Percentiles rank a stretch among this genome's conserved stretches.
phyloP scores from a whole-genome alignment of 2,113 vertebrate species.

The Hyla sarda region DNA sequence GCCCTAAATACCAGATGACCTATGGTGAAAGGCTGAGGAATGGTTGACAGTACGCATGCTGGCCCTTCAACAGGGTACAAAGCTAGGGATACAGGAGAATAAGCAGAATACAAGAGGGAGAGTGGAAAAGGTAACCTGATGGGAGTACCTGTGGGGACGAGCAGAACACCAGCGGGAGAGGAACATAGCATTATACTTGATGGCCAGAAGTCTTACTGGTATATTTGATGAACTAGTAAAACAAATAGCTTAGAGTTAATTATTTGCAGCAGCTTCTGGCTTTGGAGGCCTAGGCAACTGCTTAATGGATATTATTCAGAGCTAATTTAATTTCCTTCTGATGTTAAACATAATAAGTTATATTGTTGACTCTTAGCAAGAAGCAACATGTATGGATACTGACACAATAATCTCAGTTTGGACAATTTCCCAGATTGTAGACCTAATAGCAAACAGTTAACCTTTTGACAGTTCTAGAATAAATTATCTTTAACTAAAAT shows the following conservation, averaged over 20 bases:
- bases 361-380: constrained; percentile 6
- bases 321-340: neutral
- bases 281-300: neutral
- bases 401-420: constrained; percentile 19
- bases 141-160: too few relatives aligned
- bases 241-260: neutral
- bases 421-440: constrained; percentile 33
- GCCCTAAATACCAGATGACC: too few relatives aligned
- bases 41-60: too few relatives aligned
- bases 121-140: too few relatives aligned
- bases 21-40: too few relatives aligned
- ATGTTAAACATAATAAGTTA: neutral
- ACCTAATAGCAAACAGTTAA: constrained; percentile 32
- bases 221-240: neutral
- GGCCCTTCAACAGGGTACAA: too few relatives aligned
- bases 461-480: constrained; percentile 23
- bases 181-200: too few relatives aligned
- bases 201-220: too few relatives aligned
- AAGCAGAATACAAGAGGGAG: too few relatives aligned
- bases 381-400: constrained; percentile 7
- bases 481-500: constrained; percentile 15
- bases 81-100: too few relatives aligned
- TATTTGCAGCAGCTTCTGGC: neutral
- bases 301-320: neutral
- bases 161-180: too few relatives aligned